A percentile compares a stretch with the other conserved stretches of the same genome.
Evolutionary conservation across 2,888 invertebrate species (phyloP).

Genomic region (Cataglyphis rosenhaueri): DNA sequence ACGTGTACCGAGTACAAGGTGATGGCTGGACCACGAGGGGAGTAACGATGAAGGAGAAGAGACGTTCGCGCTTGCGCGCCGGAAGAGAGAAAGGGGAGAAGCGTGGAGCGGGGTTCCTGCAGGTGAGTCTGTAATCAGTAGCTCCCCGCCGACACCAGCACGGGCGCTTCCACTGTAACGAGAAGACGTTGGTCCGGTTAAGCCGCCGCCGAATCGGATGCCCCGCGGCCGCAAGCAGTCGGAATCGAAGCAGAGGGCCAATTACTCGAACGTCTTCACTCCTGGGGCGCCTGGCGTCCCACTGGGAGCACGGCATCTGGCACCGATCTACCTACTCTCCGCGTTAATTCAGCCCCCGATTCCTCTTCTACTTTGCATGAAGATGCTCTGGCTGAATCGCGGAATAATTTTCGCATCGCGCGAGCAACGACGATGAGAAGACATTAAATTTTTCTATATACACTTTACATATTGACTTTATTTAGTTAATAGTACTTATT

Average conservation of each 20-base stretch:
- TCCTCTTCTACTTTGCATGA: constrained; percentile 44
- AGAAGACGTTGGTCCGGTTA: constrained; percentile 65
- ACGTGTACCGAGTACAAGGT: constrained; percentile 73
- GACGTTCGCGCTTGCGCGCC: not conserved
- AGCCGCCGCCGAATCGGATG: constrained; percentile 67
- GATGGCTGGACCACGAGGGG: constrained; percentile 63
- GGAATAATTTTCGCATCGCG: constrained; percentile 35
- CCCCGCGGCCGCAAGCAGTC: constrained; percentile 66
- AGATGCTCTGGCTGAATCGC: constrained; percentile 17
- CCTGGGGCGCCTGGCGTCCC: constrained; percentile 79
- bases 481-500: not conserved
- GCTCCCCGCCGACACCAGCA: constrained; percentile 77
- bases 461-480: not conserved
- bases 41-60: constrained; percentile 54
- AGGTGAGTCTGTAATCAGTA: constrained; percentile 79
- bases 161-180: constrained; percentile 66
- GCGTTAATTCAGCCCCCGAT: constrained; percentile 26
- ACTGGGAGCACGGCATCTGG: constrained; percentile 73
- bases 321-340: constrained; percentile 65
- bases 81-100: constrained; percentile 1
- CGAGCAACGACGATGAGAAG: not conserved
- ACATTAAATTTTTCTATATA: not conserved
- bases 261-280: constrained; percentile 82
- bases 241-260: constrained; percentile 79
- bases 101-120: constrained; percentile 53